phyloP scores from a whole-genome alignment of 2,113 vertebrate genomes.

The Lampris incognitus region DNA sequence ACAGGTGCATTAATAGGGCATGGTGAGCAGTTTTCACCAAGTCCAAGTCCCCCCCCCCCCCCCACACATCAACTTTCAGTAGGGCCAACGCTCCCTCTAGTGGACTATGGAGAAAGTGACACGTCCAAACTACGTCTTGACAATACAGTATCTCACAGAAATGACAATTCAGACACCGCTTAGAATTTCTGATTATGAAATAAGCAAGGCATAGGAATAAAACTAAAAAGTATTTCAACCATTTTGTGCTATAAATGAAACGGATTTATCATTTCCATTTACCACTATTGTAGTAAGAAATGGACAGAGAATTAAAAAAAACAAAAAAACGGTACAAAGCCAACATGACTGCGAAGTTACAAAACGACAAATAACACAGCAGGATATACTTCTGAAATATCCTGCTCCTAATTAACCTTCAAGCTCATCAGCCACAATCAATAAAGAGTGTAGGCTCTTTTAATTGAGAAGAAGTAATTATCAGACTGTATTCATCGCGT shows the following conservation, averaged over 20 bases:
- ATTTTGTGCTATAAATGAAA: slow-evolving; percentile 14
- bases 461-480: slow-evolving; percentile 84
- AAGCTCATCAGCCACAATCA: slow-evolving; percentile 83
- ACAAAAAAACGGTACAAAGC: slow-evolving; percentile 5
- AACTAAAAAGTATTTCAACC: slow-evolving; percentile 13
- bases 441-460: slow-evolving; percentile 73
- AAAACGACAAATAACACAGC: slow-evolving; percentile 32
- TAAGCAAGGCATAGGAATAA: not conserved
- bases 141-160: too few relatives aligned
- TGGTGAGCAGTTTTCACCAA: slow-evolving; percentile 63
- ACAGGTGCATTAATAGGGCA: slow-evolving; percentile 81
- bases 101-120: slow-evolving; percentile 29
- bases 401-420: slow-evolving; percentile 83
- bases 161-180: slow-evolving; percentile 2
- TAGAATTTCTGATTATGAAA: not conserved
- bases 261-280: not conserved
- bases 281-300: slow-evolving; percentile 11
- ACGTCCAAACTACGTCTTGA: too few relatives aligned
- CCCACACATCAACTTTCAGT: not conserved
- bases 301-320: not conserved
- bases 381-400: slow-evolving; percentile 60
- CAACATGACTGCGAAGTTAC: slow-evolving; percentile 28
- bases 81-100: slow-evolving; percentile 73
- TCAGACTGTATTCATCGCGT: slow-evolving; percentile 80
- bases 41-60: slow-evolving; percentile 15